These are phyloP conservation scores for Ischnus inquisitorius DNA, from an alignment of 2,888 invertebrate species.

Conservation along the genomic window DNA sequence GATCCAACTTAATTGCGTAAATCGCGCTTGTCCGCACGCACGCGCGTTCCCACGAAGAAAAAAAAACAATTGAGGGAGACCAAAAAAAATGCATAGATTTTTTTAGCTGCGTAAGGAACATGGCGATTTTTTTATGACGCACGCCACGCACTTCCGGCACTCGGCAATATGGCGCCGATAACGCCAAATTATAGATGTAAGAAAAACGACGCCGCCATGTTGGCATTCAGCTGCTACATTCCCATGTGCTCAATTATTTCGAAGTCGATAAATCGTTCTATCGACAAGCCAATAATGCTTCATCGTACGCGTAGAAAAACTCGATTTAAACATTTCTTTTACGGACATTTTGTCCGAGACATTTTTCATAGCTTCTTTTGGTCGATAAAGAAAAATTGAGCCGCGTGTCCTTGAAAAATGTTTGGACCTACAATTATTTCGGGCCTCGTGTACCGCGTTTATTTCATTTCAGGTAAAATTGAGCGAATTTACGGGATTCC, in stretches of 20 bases:
- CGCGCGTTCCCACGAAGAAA: no score
- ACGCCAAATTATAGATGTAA: background rate
- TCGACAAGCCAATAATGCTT: background rate
- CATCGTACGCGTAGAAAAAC: background rate
- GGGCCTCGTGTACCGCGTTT: no score
- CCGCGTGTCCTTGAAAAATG: no score
- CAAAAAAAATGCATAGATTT: background rate
- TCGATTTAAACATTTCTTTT: background rate
- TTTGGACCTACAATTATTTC: no score
- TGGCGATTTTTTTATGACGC: background rate
- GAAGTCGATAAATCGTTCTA: background rate
- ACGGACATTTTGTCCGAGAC: background rate
- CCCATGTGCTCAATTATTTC: constrained; percentile 8
- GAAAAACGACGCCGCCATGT: constrained; percentile 1
- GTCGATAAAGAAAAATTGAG: no score
- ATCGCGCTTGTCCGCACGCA: no score
- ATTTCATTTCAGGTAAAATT: no score
- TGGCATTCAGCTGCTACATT: background rate
- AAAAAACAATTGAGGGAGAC: background rate
- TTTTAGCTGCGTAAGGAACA: background rate
- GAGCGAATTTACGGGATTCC: no score
- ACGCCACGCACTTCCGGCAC: constrained; percentile 27
- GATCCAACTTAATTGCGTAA: background rate
- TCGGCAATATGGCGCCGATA: constrained; percentile 51
- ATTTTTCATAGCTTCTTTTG: no score